These are phyloP conservation scores for Ptycholaimellus sp. DNA, from an alignment of 2,888 invertebrate genomes.

Conservation along the genomic window DNA sequence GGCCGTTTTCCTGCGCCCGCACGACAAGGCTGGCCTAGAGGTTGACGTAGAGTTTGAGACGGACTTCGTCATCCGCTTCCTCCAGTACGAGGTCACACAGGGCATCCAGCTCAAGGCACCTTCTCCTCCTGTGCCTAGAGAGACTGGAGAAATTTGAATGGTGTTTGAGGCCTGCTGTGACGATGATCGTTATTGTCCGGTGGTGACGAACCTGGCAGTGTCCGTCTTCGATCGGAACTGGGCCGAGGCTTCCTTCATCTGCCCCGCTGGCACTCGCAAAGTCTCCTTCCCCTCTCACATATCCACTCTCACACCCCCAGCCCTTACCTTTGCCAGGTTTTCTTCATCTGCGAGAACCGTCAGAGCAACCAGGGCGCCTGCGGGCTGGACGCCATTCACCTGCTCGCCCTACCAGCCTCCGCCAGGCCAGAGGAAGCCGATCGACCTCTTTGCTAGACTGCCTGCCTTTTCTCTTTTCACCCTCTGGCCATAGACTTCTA, in stretches of 20 bases:
- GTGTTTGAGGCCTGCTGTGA: too few relatives aligned
- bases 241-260: constrained; percentile 20
- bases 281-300: constrained; percentile 7
- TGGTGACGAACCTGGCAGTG: constrained; percentile 23
- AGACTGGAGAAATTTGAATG: too few relatives aligned
- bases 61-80: constrained; percentile 21
- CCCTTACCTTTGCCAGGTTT: constrained; percentile 12
- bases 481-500: too few relatives aligned
- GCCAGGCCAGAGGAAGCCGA: too few relatives aligned
- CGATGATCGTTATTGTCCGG: too few relatives aligned
- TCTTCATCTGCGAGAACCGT: constrained; percentile 24
- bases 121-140: too few relatives aligned
- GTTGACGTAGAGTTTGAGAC: constrained; percentile 13
- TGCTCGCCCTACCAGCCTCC: too few relatives aligned
- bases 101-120: constrained; percentile 23
- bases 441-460: too few relatives aligned
- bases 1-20: constrained; percentile 21
- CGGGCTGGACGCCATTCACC: constrained; percentile 21
- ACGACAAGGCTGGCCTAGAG: constrained; percentile 21
- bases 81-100: constrained; percentile 23
- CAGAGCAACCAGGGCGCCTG: constrained; percentile 24
- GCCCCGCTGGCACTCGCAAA: constrained; percentile 20
- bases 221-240: constrained; percentile 20
- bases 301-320: not conserved
- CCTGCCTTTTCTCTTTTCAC: too few relatives aligned